Conservation (phyloP, 2,113 vertebrate species). For the Sialia sialis region DNA sequence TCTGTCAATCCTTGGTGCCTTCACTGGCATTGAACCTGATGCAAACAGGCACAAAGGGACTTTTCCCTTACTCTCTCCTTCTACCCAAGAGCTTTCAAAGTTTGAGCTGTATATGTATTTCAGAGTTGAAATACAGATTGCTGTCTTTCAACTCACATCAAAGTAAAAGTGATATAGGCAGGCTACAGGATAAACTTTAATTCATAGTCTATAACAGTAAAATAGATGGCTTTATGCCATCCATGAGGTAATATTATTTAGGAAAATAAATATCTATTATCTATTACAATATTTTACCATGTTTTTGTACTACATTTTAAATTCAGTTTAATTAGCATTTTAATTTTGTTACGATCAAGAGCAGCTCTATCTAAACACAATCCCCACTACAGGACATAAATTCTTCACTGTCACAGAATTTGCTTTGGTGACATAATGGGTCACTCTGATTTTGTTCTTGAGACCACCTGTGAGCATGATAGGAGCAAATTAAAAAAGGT, state of each 20-base stretch:
- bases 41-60: not conserved
- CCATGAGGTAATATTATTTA: not conserved
- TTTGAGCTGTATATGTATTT: not conserved
- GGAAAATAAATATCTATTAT: not conserved
- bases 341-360: not conserved
- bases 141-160: not conserved
- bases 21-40: not conserved
- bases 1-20: not conserved
- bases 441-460: not conserved
- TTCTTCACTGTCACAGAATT: not conserved
- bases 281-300: not conserved
- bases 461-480: not conserved
- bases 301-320: not conserved
- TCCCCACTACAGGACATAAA: not conserved
- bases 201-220: not conserved
- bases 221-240: not conserved
- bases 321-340: not conserved
- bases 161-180: not conserved
- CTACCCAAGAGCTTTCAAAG: not conserved
- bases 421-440: not conserved
- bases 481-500: not conserved
- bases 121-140: not conserved
- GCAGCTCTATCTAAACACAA: not conserved
- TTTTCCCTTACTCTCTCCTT: not conserved
- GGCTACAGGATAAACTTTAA: not conserved